phyloP scores from a whole-genome alignment of 2,797 vertebrate species.

The Oreochromis grahami region DNA sequence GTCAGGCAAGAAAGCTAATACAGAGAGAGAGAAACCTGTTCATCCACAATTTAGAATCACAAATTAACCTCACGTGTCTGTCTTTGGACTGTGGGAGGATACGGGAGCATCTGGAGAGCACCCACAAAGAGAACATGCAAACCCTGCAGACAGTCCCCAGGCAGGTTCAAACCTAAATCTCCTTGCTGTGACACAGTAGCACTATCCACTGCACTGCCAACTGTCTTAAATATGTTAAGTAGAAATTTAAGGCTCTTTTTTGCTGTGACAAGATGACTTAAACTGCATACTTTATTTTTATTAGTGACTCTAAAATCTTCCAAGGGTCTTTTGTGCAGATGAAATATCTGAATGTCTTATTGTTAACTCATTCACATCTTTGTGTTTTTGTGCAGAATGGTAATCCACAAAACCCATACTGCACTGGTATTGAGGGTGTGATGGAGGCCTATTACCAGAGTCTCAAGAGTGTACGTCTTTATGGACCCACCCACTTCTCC shows the following conservation, averaged over 20 bases:
- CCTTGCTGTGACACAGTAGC: background rate
- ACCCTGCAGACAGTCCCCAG: background rate
- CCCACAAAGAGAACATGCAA: background rate
- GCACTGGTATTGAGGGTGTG: conserved; percentile 94
- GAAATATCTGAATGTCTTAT: background rate
- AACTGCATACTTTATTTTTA: background rate
- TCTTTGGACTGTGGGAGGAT: background rate
- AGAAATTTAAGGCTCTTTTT: background rate
- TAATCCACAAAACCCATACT: conserved; percentile 96
- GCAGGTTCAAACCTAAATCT: background rate
- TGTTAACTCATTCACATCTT: background rate
- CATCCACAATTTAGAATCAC: background rate
- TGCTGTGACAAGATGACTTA: background rate
- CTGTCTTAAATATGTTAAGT: background rate
- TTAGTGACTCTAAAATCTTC: background rate
- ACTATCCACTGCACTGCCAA: background rate
- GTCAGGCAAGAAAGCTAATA: background rate
- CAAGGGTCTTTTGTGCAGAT: background rate
- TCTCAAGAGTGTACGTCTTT: conserved; percentile 93
- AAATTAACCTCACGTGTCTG: background rate
- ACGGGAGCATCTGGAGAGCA: background rate
- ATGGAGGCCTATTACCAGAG: conserved; percentile 97
- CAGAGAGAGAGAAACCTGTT: background rate
- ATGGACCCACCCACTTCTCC: conserved; percentile 97
- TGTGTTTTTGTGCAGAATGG: conserved; percentile 81